Evolutionary conservation across 2,888 invertebrate genomes (phyloP).

Genomic region (Anagyrus pseudococci): DNA sequence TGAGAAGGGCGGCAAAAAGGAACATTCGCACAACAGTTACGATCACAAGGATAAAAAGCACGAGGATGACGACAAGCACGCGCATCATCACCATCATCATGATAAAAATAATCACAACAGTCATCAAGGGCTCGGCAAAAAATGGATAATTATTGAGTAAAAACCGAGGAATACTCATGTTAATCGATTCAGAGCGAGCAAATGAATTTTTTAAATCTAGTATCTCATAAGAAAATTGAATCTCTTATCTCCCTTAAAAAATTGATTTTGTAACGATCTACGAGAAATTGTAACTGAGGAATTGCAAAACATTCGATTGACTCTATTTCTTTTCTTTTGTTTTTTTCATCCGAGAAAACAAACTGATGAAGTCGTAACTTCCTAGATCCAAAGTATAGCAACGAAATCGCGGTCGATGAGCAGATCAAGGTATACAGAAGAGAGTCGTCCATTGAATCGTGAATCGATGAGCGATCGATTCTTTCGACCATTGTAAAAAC

Average conservation of each 20-base stretch:
- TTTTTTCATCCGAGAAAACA: too few relatives aligned
- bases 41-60: conserved; percentile 66
- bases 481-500: conserved; percentile 31
- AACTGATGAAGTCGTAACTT: too few relatives aligned
- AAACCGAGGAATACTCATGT: too few relatives aligned
- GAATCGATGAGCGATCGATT: conserved; percentile 23
- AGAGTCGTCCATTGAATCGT: conserved; percentile 12
- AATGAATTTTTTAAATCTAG: too few relatives aligned
- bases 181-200: too few relatives aligned
- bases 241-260: too few relatives aligned
- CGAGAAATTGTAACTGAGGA: background rate
- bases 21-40: conserved; percentile 66
- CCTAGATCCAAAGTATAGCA: too few relatives aligned
- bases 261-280: too few relatives aligned
- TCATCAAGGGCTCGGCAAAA: conserved; percentile 61
- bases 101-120: conserved; percentile 62
- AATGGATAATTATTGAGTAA: conserved; percentile 8
- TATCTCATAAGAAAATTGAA: too few relatives aligned
- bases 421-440: conserved; percentile 7
- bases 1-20: conserved; percentile 66
- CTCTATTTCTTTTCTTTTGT: too few relatives aligned
- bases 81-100: conserved; percentile 65
- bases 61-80: conserved; percentile 68
- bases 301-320: background rate
- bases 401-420: too few relatives aligned